Conservation (phyloP, 23 tunicate genomes). For the Styela plicata region DNA sequence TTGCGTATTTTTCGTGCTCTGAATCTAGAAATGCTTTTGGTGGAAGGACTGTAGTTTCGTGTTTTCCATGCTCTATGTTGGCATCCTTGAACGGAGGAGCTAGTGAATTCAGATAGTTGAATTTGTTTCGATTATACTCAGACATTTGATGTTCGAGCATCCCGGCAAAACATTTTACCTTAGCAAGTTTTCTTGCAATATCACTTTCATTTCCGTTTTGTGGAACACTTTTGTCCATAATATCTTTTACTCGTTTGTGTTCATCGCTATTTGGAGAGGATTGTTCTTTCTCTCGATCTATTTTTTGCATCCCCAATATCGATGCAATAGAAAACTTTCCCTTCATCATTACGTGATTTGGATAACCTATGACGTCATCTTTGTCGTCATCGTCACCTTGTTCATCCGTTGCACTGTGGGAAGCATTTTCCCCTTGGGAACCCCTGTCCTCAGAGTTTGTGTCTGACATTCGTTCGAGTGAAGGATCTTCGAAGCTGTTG, state of each 20-base stretch:
- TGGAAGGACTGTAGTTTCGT: background rate
- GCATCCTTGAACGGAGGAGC: background rate
- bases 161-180: conserved; percentile 10
- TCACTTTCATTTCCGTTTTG: background rate
- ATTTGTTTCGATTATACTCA: background rate
- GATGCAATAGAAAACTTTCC: conserved; percentile 30
- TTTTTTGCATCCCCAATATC: conserved; percentile 9
- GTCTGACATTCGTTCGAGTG: background rate
- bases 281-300: background rate
- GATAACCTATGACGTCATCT: background rate
- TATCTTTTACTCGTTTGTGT: background rate
- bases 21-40: background rate
- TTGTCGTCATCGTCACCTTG: background rate
- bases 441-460: background rate
- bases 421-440: background rate
- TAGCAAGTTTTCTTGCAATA: background rate
- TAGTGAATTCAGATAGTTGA: background rate
- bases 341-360: background rate
- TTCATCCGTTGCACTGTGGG: background rate
- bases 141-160: conserved; percentile 4
- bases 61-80: background rate
- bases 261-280: background rate
- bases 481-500: background rate
- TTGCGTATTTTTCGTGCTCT: background rate
- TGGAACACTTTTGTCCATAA: background rate